phyloP scores from a whole-genome alignment of 2,113 vertebrate species.

The Butorides virescens region DNA sequence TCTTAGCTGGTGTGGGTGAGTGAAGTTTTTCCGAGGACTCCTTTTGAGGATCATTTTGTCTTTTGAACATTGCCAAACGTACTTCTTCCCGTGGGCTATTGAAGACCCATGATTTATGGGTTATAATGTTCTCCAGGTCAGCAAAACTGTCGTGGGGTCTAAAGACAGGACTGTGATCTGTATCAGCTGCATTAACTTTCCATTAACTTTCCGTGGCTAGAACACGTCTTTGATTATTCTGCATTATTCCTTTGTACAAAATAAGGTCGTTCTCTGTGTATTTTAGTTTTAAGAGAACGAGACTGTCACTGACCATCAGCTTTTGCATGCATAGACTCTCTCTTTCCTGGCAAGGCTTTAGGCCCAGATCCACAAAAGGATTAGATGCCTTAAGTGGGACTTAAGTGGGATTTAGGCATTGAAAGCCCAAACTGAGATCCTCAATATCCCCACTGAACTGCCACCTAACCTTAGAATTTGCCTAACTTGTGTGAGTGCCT shows the following conservation, averaged over 20 bases:
- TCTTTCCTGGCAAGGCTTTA: conserved; percentile 41
- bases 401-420: conserved; percentile 66
- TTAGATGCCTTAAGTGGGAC: conserved; percentile 60
- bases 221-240: not conserved
- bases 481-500: conserved; percentile 35
- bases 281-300: conserved; percentile 43
- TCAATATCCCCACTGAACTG: conserved; percentile 54
- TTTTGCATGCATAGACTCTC: conserved; percentile 51
- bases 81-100: not conserved
- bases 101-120: not conserved
- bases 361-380: conserved; percentile 54
- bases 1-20: not conserved
- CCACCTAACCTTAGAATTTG: conserved; percentile 59
- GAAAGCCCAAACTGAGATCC: conserved; percentile 53
- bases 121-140: conserved; percentile 17
- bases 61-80: conserved; percentile 10
- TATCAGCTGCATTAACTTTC: conserved; percentile 50
- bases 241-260: conserved; percentile 33
- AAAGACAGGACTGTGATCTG: conserved; percentile 7
- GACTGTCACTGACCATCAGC: conserved; percentile 40
- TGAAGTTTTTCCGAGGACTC: not conserved
- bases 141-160: not conserved
- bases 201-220: not conserved
- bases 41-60: not conserved
- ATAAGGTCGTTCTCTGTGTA: conserved; percentile 14